Conservation (phyloP, 2,888 invertebrate genomes). For the Drosophila cyrtoloma region DNA sequence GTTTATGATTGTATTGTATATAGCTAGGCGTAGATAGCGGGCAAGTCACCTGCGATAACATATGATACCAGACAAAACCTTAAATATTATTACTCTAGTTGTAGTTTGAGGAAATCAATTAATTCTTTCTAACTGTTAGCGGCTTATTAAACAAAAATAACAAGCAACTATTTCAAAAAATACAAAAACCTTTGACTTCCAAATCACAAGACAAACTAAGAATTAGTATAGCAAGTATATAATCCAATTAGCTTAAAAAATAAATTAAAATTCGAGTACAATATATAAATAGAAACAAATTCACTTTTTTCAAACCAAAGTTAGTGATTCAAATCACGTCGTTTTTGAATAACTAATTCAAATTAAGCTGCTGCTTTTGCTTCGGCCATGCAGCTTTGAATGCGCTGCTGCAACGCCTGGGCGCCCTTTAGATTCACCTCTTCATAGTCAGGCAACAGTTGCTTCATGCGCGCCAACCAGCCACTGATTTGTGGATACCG, state of each 20-base stretch:
- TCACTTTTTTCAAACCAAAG: neutral
- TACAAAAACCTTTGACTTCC: constrained; percentile 63
- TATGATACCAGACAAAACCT: constrained; percentile 54
- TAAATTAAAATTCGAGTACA: constrained; percentile 37
- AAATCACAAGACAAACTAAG: constrained; percentile 67
- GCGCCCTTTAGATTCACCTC: constrained; percentile 82
- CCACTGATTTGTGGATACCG: constrained; percentile 69
- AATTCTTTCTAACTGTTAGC: constrained; percentile 16
- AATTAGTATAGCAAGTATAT: constrained; percentile 60
- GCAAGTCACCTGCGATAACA: constrained; percentile 32
- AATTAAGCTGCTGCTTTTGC: constrained; percentile 33
- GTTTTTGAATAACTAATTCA: neutral
- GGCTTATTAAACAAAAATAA: constrained; percentile 35
- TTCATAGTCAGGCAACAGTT: constrained; percentile 79
- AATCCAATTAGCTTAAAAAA: constrained; percentile 60
- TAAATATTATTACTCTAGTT: constrained; percentile 53
- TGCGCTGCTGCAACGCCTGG: constrained; percentile 70
- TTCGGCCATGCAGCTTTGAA: constrained; percentile 71
- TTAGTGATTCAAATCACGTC: neutral
- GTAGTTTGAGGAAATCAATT: constrained; percentile 8
- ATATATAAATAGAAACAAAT: constrained; percentile 13
- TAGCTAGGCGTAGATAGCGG: constrained; percentile 43
- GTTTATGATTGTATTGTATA: constrained; percentile 58
- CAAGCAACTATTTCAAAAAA: constrained; percentile 29
- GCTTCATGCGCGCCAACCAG: constrained; percentile 82